These are phyloP conservation scores for Hyperoplus immaculatus DNA, from an alignment of 2,797 vertebrate species.

Conservation along the genomic window DNA sequence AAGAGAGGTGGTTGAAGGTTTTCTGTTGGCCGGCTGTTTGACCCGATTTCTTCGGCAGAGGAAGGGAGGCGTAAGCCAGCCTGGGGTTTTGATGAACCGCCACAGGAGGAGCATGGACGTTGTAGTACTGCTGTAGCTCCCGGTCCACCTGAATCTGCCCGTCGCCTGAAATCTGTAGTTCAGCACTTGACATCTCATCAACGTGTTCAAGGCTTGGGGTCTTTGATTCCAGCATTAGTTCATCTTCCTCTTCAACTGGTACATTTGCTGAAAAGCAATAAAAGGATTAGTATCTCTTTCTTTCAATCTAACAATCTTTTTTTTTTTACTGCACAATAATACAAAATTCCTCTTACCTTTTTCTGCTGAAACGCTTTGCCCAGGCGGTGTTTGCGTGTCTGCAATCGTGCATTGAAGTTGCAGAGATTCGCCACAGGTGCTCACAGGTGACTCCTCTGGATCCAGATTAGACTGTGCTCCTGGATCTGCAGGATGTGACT, in stretches of 20 bases:
- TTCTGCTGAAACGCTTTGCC: conserved; percentile 4
- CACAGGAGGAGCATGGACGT: conserved; percentile 35
- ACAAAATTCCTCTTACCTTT: conserved; percentile 64
- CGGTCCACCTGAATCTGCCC: conserved; percentile 60
- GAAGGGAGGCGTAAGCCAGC: conserved; percentile 69
- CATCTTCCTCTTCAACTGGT: conserved; percentile 35
- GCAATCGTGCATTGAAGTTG: conserved; percentile 6
- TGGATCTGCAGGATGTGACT: conserved; percentile 27
- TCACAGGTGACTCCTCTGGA: conserved; percentile 14
- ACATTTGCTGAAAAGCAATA: conserved; percentile 43
- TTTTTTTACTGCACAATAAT: background rate
- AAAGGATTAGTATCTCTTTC: background rate
- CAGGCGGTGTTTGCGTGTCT: conserved; percentile 16
- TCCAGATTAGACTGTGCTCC: background rate
- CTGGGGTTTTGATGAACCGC: conserved; percentile 49
- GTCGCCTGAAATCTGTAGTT: conserved; percentile 64
- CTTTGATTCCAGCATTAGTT: background rate
- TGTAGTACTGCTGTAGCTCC: conserved; percentile 50
- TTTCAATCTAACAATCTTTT: background rate
- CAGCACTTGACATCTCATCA: conserved; percentile 50
- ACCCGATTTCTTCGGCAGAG: conserved; percentile 65
- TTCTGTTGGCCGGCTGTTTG: conserved; percentile 63
- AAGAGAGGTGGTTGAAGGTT: conserved; percentile 87
- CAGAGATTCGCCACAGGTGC: conserved; percentile 8
- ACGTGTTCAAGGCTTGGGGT: conserved; percentile 16